A percentile compares a stretch with the other conserved stretches of the same genome.
Evolutionary conservation across 2,888 invertebrate species (phyloP).

Genomic region (Xanthorhoe spadicearia): DNA sequence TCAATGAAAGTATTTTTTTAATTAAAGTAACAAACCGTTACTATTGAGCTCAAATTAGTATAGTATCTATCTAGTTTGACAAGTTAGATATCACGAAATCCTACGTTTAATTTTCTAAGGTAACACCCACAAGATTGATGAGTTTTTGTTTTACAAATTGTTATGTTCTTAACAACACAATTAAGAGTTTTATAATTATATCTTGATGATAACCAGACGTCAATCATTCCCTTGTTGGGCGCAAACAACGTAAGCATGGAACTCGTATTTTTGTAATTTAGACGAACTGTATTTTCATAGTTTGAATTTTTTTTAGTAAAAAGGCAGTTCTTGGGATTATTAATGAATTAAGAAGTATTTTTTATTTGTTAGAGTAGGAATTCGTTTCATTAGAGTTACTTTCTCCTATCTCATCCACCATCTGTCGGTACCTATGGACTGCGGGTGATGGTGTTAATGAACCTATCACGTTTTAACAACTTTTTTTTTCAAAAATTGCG

Average conservation of each 20-base stretch:
- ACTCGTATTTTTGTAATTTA: background rate
- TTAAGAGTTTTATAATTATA: conserved; percentile 34
- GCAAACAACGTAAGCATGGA: background rate
- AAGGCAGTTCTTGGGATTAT: background rate
- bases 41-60: too few relatives aligned
- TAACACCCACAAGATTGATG: conserved; percentile 36
- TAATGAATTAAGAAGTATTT: too few relatives aligned
- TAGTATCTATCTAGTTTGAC: background rate
- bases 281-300: background rate
- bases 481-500: too few relatives aligned
- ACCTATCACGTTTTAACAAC: too few relatives aligned
- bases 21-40: too few relatives aligned
- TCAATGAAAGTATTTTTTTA: too few relatives aligned
- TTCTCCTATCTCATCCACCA: too few relatives aligned
- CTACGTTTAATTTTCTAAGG: conserved; percentile 8
- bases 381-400: too few relatives aligned
- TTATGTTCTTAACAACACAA: conserved; percentile 31
- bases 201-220: conserved; percentile 26
- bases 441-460: too few relatives aligned
- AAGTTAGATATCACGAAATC: background rate
- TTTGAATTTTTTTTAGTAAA: background rate
- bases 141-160: conserved; percentile 22
- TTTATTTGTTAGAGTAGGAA: too few relatives aligned
- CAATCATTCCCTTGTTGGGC: conserved; percentile 29
- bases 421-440: too few relatives aligned